Percentiles rank a stretch among this genome's conserved stretches.
Conservation (phyloP, 1,140 invertebrate species). For the Lasaia peninsularis region DNA sequence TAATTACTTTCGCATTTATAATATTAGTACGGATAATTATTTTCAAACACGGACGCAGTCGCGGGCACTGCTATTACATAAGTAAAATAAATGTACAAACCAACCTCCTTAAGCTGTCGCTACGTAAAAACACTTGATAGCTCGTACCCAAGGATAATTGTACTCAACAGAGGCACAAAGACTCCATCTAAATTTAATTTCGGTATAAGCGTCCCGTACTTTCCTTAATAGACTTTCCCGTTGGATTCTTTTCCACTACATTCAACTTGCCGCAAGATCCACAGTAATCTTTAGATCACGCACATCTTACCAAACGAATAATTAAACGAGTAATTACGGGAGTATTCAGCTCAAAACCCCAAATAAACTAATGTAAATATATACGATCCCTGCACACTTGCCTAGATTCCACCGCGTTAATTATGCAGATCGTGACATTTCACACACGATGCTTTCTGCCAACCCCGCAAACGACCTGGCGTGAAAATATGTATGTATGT, state of each 20-base stretch:
- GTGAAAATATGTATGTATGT: too few relatives aligned
- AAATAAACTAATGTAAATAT: neutral
- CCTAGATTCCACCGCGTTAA: too few relatives aligned
- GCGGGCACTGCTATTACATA: too few relatives aligned
- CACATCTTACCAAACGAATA: conserved; percentile 2
- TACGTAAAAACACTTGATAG: neutral
- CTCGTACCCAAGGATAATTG: neutral
- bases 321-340: conserved; percentile 15
- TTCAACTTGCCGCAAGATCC: conserved; percentile 24
- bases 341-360: neutral
- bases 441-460: too few relatives aligned
- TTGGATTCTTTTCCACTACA: conserved; percentile 50
- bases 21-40: too few relatives aligned
- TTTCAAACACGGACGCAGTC: too few relatives aligned
- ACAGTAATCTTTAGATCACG: conserved; percentile 15
- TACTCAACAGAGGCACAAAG: conserved; percentile 33
- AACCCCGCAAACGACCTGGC: too few relatives aligned
- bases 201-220: conserved; percentile 40
- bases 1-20: too few relatives aligned
- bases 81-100: too few relatives aligned
- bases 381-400: too few relatives aligned
- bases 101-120: too few relatives aligned
- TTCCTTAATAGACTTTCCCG: conserved; percentile 54
- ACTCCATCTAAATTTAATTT: conserved; percentile 61
- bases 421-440: too few relatives aligned